Base-by-base conservation (phyloP, 2,113 vertebrate genomes). In the Delphinapterus leucas region DNA sequence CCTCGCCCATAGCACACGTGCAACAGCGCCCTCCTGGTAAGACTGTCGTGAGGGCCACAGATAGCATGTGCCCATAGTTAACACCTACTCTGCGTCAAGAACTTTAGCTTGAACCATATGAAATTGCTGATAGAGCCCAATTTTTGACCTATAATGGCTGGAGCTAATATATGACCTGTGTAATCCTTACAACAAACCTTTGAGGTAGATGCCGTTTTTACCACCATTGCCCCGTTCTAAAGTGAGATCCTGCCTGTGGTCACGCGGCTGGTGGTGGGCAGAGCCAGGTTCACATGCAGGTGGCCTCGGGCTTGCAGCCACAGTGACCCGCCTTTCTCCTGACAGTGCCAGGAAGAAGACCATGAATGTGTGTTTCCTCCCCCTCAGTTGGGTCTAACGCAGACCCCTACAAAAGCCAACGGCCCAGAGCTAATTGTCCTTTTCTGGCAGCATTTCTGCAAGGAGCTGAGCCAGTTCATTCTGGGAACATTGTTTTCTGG, bases 401-500 rank as follows among this genome's bases (percentile, higher is more conserved):
- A 91, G 38, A 65, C 28, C 36, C 55, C 63, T 21, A 8, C 65
- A 26, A 33, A 84, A 70, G 76, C 41, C 9, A 8, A 58, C 77
- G 47, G 12, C 36, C 79, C 17, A 2, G 21, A 44, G 21, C 10
- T 41, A 31, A 60, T 6, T 74, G 58, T 67, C 58, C 74, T 36
- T 44, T 80, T n/a, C 88, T 74, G 60, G 86, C 65, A 70, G 76
- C 33, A 18, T 90, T 80, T 73, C 76, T 47, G 3, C 25, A 73
- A 92, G 90, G n/a, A 61, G 31, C 21, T 23, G 67, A 70, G 92
- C 85, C 94, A 63, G 13, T 44, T 91, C 55, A 36, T 95, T 80
- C 67, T 74, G 95, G 71, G 71, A 93, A 93, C 0, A 4, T 28
- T 41, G 61, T 61, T 97, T 94, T 83, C 92, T 84, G 85, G 58